Conservation (phyloP, 2,113 vertebrate genomes). For the Panthera tigris region DNA sequence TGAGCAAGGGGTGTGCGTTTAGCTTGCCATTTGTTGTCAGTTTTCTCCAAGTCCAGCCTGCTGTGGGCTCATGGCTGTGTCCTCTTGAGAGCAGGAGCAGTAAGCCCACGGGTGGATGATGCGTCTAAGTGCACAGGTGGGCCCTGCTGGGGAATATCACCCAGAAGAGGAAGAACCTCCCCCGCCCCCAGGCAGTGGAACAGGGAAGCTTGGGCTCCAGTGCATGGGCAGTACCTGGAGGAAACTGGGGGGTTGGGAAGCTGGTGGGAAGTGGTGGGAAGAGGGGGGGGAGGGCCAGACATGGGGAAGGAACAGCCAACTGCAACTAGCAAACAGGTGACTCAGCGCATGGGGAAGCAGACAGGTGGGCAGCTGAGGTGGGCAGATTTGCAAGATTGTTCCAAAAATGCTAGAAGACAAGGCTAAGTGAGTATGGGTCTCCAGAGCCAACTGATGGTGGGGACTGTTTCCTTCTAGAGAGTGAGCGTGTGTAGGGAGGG, state of each 20-base stretch:
- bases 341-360: neutral
- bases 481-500: neutral
- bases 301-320: neutral
- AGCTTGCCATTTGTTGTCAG: neutral
- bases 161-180: neutral
- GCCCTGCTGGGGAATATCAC: neutral
- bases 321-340: no score
- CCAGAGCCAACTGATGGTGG: neutral
- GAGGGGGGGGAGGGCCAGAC: rapidly evolving
- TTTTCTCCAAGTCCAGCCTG: neutral
- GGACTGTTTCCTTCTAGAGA: neutral
- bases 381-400: neutral
- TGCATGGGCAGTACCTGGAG: neutral
- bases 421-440: neutral
- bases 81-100: neutral
- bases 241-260: neutral
- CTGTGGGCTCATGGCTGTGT: neutral
- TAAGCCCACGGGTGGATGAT: rapidly evolving
- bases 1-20: neutral
- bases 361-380: rapidly evolving
- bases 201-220: no score
- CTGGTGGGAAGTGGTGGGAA: no score
- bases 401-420: neutral
- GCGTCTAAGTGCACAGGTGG: rapidly evolving
- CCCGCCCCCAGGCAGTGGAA: rapidly evolving